Evolutionary conservation across 1,140 invertebrate species (phyloP), one percentile per base, ranked within the genome.

Genomic region (Musca domestica): DNA sequence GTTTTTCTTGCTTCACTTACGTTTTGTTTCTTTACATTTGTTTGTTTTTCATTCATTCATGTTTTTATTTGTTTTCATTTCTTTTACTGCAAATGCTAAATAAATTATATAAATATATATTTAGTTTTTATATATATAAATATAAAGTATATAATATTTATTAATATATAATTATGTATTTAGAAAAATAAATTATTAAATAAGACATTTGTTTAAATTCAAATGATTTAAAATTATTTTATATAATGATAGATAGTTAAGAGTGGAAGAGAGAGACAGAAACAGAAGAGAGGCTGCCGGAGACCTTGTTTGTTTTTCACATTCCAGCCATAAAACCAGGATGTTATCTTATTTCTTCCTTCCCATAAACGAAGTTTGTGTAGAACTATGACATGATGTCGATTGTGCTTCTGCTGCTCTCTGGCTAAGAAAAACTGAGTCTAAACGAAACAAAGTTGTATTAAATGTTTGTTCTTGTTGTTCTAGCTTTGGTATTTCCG

Each of bases 71-170:
- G 51, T 23, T 48, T 51, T 19, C 22, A 19, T 66, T 47, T 66
- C 12, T 66, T 48, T 66, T 23, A 66, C 65, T 66, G 65, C 65
- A 66, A 66, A 66, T 66, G 65, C 65, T 51, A 66, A 66, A 54
- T 34, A 52, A 30, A 48, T 41, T 41, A 41, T 41, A 41, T 41
- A 65, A 65, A 46, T 52, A 30, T 61, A 34, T 41, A 61, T 41
- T 61, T 34, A 34, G 27, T 61, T 20, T 30, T 27, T 15, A 58
- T 58, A 34, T 61, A 27, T 30, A 30, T 30, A n/a, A 19, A 51
- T 49, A 41, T 41, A 48, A 65, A 65, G 64, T 52, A 30, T 61
- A 34, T 41, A 61, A 20, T 41, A 61, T 61, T 17, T 61, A 7
- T 34, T 27, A 34, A 61, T 61, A 34, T 61, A 27, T 30, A 30